Evolutionary conservation across 1,140 invertebrate genomes (phyloP), one percentile per base, ranked within the genome.

Genomic region (Tetranychus urticae): DNA sequence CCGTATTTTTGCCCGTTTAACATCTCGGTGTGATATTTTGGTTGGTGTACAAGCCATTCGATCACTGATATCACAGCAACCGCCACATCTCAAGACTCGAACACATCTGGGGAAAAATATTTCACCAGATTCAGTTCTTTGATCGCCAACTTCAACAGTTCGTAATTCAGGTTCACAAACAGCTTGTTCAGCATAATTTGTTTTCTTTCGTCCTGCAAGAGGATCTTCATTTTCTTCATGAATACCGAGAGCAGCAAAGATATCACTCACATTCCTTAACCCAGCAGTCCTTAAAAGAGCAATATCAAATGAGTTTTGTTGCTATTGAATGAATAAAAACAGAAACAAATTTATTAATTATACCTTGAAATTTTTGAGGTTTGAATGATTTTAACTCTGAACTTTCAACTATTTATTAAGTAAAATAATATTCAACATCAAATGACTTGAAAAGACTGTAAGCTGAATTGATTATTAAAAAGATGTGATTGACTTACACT

Each of bases 61-160:
- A 35, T 42, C 48, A 13, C n/a, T 45, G 5, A 55, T n/a, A 23
- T 42, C 59, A 37, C 60, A 61, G 34, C 60, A 61, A 14, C 60
- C 60, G 8, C 60, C 60, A 61, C 60, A 61, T 35, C 60, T 23
- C 13, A 12, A 2, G n/a, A 61, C 52, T 35, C 60, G 50, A 34
- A 61, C 60, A 37, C 58, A 59, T 34, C 46, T 46, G 4, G 58
- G 58, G 34, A 59, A 59, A 13, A 45, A 46, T 7, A 45, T 23
- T 33, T 59, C 58, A 23, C 34, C 42, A 5, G 37, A 8, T 8
- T 59, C 36, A 34, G 13, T 13, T 12, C 37, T 33, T n/a, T 52
- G n/a, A 31, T 52, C 50, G 31, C 36, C 58, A 13, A 59, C 6
- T 31, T 42, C 12, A 45, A 59, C 58, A 1, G 58, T 59, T 42